Base-by-base conservation (phyloP, 2,797 vertebrate species). In the Fratercula arctica region DNA sequence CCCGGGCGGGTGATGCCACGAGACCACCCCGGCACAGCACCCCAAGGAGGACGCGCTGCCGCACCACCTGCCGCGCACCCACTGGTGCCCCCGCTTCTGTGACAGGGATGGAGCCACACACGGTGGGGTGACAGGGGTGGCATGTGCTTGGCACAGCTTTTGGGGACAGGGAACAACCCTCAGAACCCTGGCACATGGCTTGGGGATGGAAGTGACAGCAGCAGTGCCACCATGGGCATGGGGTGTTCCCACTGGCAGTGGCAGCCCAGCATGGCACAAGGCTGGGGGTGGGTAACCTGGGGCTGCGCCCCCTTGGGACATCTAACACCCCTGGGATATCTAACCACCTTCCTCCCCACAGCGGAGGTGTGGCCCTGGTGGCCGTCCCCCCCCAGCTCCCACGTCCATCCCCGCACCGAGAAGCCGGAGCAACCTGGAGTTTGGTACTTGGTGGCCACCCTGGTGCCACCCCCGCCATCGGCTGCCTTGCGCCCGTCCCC, bases 401-500 rank as follows among this genome's bases (percentile, higher is more conserved):
- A 3, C 1, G 6, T 9, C 9, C 64, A 20, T 31, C 41, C 54
- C 48, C 70, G 15, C 31, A 8, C 66, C 1, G 21, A 66, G 70
- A 88, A 53, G 21, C n/a, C 33, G 28, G 82, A 92, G 23, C 95
- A 90, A 4, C 74, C 59, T 0, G 94, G 97, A n/a, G 76, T 97
- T 39, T 97, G 98, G 96, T 97, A 97, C 72, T 64, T 98, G 93
- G 86, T 95, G 0, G 85, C 96, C 16, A 56, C 3, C 92, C 96
- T 2, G 69, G 79, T 50, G 83, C 96, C 51, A 23, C 57, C 17
- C 7, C 96, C 0, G 64, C 97, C 35, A 39, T 98, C 12, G 29
- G 97, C 95, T 98, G 96, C 53, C 59, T 98, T 41, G 90, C 98
- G 2, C 77, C 98, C 1, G 53, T 98, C 51, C 98, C 98, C 6